phyloP scores from a whole-genome alignment of 2,888 invertebrate genomes.

The Campoplex capitator region DNA sequence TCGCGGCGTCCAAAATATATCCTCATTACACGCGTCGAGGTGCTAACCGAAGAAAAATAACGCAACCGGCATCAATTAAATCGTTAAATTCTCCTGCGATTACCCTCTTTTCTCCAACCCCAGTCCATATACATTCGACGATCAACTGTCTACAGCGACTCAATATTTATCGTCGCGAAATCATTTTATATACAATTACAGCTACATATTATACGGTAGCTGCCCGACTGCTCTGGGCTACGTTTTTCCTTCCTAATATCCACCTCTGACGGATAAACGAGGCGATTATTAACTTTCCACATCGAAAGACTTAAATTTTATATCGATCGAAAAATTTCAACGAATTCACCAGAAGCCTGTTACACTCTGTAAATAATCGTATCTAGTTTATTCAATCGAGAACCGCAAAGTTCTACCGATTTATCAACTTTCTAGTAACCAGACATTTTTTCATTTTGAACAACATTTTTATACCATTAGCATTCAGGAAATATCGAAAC shows the following conservation, averaged over 20 bases:
- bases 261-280: neutral
- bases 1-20: slow-evolving; percentile 27
- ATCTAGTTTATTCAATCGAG: neutral
- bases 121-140: slow-evolving; percentile 5
- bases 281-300: neutral
- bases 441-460: neutral
- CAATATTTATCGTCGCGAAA: slow-evolving; percentile 1
- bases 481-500: neutral
- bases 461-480: no score
- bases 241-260: slow-evolving; percentile 3
- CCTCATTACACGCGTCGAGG: slow-evolving; percentile 22
- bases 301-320: neutral
- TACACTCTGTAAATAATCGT: neutral
- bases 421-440: neutral
- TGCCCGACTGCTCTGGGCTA: neutral
- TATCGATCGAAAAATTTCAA: neutral
- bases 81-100: neutral
- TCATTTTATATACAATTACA: slow-evolving; percentile 21
- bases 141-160: neutral
- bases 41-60: slow-evolving; percentile 29
- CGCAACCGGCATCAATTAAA: slow-evolving; percentile 8
- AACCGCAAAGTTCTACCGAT: neutral
- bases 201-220: neutral
- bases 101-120: neutral
- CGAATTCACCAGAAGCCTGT: neutral